Percentiles rank a stretch among this genome's conserved stretches.
phyloP scores from a whole-genome alignment of 64 coral and sea anemone species.

The Dendronephthya gigantea region DNA sequence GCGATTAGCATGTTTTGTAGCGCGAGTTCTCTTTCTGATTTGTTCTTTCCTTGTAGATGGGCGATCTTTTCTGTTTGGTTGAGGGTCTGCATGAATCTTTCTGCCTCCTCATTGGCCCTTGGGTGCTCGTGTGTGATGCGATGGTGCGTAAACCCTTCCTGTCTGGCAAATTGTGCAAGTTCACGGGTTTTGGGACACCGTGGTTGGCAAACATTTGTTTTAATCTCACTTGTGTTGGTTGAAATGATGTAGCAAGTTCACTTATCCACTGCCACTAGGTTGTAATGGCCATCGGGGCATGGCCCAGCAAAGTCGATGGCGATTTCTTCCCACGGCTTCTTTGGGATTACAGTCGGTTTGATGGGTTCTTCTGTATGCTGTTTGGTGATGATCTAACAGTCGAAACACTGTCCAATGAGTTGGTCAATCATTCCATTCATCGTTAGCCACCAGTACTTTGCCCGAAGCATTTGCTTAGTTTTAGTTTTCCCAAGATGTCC shows the following conservation, averaged over 20 bases:
- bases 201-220: neutral
- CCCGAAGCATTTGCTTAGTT: constrained; percentile 19
- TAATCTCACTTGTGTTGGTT: neutral
- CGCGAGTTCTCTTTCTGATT: neutral
- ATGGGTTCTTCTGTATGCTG: constrained; percentile 31
- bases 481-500: constrained; percentile 15
- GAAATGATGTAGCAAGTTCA: no score
- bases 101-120: constrained; percentile 19
- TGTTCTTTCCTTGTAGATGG: constrained; percentile 1
- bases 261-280: no score
- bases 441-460: neutral
- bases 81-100: constrained; percentile 36
- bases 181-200: neutral
- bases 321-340: constrained; percentile 15
- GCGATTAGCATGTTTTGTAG: constrained; percentile 39
- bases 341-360: constrained; percentile 21
- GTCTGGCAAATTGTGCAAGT: constrained; percentile 2
- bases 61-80: constrained; percentile 35
- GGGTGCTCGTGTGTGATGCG: constrained; percentile 5
- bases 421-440: constrained; percentile 33
- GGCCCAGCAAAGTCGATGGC: no score
- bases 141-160: constrained; percentile 23
- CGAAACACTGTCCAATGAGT: constrained; percentile 17
- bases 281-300: no score
- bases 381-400: constrained; percentile 20